Percentiles rank a stretch among this genome's conserved stretches.
phyloP scores from a whole-genome alignment of 2,888 invertebrate species.

The Trichogramma dendrolimi region DNA sequence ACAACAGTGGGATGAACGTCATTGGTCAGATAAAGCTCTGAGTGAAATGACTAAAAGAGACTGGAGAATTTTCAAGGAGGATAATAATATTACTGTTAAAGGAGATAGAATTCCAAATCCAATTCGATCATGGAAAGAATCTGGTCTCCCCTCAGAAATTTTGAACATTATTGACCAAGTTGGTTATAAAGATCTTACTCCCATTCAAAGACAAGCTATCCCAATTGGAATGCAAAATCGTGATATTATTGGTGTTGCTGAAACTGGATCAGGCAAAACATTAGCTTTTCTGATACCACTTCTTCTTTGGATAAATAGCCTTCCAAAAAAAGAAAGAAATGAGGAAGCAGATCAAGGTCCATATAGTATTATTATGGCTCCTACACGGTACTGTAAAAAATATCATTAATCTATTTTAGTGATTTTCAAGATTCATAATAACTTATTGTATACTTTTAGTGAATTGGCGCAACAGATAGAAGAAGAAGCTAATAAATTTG shows the following conservation, averaged over 20 bases:
- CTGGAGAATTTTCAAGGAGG: conserved; percentile 99
- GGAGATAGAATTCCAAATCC: conserved; percentile 97
- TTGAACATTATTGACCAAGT: conserved; percentile 90
- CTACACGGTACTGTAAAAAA: conserved; percentile 63
- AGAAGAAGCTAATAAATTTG: conserved; percentile 97
- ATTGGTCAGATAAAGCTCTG: conserved; percentile 94
- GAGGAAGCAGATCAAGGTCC: conserved; percentile 94
- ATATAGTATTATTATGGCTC: conserved; percentile 97
- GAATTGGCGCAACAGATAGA: conserved; percentile 99
- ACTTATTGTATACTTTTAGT: conserved; percentile 49
- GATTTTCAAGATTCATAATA: conserved; percentile 27
- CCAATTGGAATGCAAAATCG: conserved; percentile 93
- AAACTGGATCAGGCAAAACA: conserved; percentile 99
- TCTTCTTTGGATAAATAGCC: conserved; percentile 93
- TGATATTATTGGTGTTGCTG: conserved; percentile 98
- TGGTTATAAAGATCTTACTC: conserved; percentile 97
- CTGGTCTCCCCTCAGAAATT: conserved; percentile 82
- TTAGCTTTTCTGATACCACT: conserved; percentile 96
- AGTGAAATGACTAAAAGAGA: conserved; percentile 98
- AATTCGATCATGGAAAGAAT: conserved; percentile 92
- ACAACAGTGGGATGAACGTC: conserved; percentile 97
- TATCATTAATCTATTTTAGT: neutral
- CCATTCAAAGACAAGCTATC: conserved; percentile 98
- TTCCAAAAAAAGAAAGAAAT: conserved; percentile 90
- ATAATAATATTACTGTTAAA: conserved; percentile 97